Evolutionary conservation across 2,113 vertebrate genomes (phyloP).

Genomic region (Chroicocephalus ridibundus): DNA sequence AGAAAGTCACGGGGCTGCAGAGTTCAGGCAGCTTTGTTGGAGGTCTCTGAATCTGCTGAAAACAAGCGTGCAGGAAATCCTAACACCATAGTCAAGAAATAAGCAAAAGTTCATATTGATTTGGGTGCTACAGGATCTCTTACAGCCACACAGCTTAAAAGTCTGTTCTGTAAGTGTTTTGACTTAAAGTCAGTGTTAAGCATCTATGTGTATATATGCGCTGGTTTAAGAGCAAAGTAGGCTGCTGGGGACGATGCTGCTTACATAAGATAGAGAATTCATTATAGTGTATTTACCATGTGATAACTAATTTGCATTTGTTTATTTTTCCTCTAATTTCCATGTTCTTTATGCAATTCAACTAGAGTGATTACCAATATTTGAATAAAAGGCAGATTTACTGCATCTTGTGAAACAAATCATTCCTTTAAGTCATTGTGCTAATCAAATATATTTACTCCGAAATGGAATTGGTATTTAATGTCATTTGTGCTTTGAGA

Average conservation of each 20-base stretch:
- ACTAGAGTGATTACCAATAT: not conserved
- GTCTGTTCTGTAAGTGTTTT: not conserved
- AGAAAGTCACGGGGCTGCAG: not conserved
- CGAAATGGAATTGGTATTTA: not conserved
- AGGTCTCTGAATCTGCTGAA: not conserved
- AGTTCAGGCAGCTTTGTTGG: not conserved
- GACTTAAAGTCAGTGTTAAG: not conserved
- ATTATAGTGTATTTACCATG: not conserved
- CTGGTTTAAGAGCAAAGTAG: not conserved
- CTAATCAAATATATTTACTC: conserved; percentile 9
- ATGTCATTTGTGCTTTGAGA: not conserved
- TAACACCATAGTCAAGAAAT: not conserved
- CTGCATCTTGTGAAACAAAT: not conserved
- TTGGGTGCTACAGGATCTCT: not conserved
- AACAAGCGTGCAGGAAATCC: fast-evolving
- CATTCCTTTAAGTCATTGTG: not conserved
- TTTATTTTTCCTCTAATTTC: conserved; percentile 39
- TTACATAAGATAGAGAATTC: not conserved
- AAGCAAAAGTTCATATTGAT: not conserved
- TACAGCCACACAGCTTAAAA: not conserved
- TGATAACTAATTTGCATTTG: conserved; percentile 13
- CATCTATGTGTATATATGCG: not conserved
- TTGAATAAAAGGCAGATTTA: conserved; percentile 12
- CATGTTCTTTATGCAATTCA: not conserved
- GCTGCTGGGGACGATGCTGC: not conserved